Evolutionary conservation across 2,888 invertebrate genomes (phyloP), one percentile per base, ranked within the genome.

Genomic region (Callyntrura sp.): DNA sequence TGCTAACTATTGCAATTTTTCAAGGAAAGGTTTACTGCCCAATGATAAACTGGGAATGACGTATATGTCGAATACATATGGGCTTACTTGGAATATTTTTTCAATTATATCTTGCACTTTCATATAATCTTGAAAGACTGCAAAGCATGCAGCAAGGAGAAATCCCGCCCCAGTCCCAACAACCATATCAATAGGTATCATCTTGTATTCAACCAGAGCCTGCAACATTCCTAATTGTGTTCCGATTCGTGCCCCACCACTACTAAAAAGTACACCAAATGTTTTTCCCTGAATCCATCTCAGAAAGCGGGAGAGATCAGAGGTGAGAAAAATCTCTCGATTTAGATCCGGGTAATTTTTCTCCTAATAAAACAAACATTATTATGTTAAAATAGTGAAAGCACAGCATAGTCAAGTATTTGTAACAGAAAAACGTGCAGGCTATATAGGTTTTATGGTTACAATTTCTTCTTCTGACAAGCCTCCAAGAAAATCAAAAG

Each of bases 161-260:
- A 85, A 79, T 0, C 90, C 90, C 8, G 82, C 57, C 12, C 87
- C 90, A 43, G 87, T 83, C 0, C 90, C 90, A 5, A 82, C 82
- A 2, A 90, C 90, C 90, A 90, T 90, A 81, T 90, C 90, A 45
- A 90, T 83, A 0, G 87, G 82, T 11, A 90, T 87, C 25, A 28
- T 35, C n/a, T 90, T 55, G 35, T 60, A 88, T 35, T 90, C 90
- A 0, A 76, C 11, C 9, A 90, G 12, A 43, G 87, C 87, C 17
- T 87, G 76, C 5, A 90, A 60, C 76, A 87, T 83, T 11, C 90
- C 90, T 35, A 85, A 17, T 17, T 90, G 90, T 8, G 85, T 68
- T 6, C 87, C 90, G 20, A 90, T 87, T 35, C 90, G 82, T 1
- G 90, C 73, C 28, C 90, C 90, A 14, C 90, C 90, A 14, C 90